Evolutionary conservation across 2,797 vertebrate genomes (phyloP), one percentile per base, ranked within the genome.

Genomic region (Masticophis lateralis): DNA sequence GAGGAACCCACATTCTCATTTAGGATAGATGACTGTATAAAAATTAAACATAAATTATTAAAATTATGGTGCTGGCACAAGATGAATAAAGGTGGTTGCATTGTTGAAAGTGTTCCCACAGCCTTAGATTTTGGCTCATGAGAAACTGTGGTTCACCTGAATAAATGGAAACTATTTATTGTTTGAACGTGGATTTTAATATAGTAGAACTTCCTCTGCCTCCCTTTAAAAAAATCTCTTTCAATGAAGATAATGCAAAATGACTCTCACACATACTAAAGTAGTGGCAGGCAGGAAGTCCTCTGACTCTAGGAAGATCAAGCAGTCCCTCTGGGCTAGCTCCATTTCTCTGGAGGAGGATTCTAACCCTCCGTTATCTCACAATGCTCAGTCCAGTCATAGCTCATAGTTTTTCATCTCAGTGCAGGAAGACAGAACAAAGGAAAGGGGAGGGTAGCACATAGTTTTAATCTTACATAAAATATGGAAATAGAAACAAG

Each of bases 41-140:
- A 98, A 98, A 97, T 97, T 98, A 97, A 98, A 98, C 97, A 97
- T 97, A 98, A 98, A 97, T 98, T 97, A 97, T 97, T 97, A 95
- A 95, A 97, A 98, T 97, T 97, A 97, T 91, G 95, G 95, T 60
- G 95, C 95, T 98, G 97, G 97, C 98, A 97, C 94, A 92, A 96
- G 97, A 98, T 97, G 94, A 98, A 97, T 97, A 14, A 97, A 97
- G 96, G 96, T 96, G 95, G 96, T 97, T 97, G 87, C 94, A 94
- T 97, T 94, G 94, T 96, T 97, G 96, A 97, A 97, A 97, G 97
- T 95, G 97, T 97, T 97, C 96, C 94, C 95, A 95, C 95, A 95
- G 96, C 96, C 96, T 97, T 96, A 95, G 97, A 97, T 92, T 97
- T 96, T 96, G 96, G 96, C 96, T 97, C 95, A 53, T 60, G 86